Conservation (phyloP, 1,140 invertebrate genomes). For the Tetramorium alpestre region DNA sequence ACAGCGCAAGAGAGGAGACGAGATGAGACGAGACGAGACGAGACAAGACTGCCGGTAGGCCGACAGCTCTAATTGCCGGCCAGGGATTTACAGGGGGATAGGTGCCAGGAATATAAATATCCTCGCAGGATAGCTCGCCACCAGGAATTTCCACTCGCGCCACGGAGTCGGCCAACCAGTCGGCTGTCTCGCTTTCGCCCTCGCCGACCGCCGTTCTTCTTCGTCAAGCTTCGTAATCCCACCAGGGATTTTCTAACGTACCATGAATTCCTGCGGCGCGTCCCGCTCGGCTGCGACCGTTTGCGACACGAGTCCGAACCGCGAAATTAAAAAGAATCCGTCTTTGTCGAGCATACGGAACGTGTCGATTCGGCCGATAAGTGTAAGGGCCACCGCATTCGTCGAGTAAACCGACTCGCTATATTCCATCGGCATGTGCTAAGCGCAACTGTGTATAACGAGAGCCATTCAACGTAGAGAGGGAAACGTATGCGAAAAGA, state of each 20-base stretch:
- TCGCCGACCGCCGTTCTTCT: constrained; percentile 57
- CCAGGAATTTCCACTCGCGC: constrained; percentile 56
- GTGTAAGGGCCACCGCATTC: neutral
- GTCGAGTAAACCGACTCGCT: neutral
- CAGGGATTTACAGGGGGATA: constrained; percentile 77
- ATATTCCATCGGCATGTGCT: neutral
- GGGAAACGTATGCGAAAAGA: neutral
- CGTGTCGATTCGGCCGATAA: constrained; percentile 22
- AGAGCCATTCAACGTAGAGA: neutral
- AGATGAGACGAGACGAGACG: constrained; percentile 64
- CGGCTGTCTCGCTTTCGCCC: constrained; percentile 28
- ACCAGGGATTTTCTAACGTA: constrained; percentile 64
- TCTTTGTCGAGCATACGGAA: constrained; percentile 6
- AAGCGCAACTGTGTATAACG: neutral
- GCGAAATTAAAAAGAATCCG: constrained; percentile 53
- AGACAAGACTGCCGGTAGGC: constrained; percentile 65
- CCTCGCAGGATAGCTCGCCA: constrained; percentile 56
- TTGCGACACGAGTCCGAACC: constrained; percentile 21
- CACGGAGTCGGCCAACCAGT: constrained; percentile 8
- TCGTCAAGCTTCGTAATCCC: constrained; percentile 59
- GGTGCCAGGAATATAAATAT: constrained; percentile 80
- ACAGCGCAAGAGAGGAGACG: constrained; percentile 81
- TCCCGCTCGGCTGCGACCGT: constrained; percentile 36
- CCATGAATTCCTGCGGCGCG: constrained; percentile 52
- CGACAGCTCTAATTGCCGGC: constrained; percentile 80